A percentile compares a stretch with the other conserved stretches of the same genome.
Conservation (phyloP, 2,888 invertebrate species). For the Quadriops clusia region DNA sequence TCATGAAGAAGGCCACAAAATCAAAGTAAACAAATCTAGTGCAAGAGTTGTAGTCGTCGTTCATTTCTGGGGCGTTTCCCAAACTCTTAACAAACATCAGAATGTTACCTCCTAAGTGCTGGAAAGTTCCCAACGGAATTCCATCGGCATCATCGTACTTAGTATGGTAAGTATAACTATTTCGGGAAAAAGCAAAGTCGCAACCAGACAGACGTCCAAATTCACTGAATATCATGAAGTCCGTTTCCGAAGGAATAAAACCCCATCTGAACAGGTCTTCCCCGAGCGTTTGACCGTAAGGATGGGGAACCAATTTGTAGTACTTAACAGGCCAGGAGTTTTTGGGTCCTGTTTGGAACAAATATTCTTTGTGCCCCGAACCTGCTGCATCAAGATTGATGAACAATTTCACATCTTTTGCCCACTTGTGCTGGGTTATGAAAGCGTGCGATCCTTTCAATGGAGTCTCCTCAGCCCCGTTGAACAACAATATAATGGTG, state of each 20-base stretch:
- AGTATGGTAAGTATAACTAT: conserved; percentile 57
- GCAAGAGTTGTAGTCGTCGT: conserved; percentile 3
- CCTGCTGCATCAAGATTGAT: conserved; percentile 90
- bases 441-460: conserved; percentile 51
- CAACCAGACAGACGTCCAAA: conserved; percentile 48
- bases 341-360: conserved; percentile 79
- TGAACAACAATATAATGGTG: conserved; percentile 57
- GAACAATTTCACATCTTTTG: conserved; percentile 61
- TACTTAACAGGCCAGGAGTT: conserved; percentile 53
- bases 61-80: conserved; percentile 28
- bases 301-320: conserved; percentile 44
- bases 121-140: conserved; percentile 49
- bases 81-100: conserved; percentile 37
- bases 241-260: conserved; percentile 66
- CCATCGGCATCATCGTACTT: conserved; percentile 41
- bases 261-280: conserved; percentile 58
- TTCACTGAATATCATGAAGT: conserved; percentile 66
- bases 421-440: conserved; percentile 59
- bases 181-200: conserved; percentile 44
- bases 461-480: conserved; percentile 62
- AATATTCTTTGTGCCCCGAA: conserved; percentile 77
- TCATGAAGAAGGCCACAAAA: conserved; percentile 24
- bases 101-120: conserved; percentile 51
- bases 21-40: conserved; percentile 26
- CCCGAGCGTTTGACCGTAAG: conserved; percentile 42